These are phyloP conservation scores for Sciurus vulgaris DNA, from an alignment of 2,797 vertebrate genomes.

Conservation along the genomic window DNA sequence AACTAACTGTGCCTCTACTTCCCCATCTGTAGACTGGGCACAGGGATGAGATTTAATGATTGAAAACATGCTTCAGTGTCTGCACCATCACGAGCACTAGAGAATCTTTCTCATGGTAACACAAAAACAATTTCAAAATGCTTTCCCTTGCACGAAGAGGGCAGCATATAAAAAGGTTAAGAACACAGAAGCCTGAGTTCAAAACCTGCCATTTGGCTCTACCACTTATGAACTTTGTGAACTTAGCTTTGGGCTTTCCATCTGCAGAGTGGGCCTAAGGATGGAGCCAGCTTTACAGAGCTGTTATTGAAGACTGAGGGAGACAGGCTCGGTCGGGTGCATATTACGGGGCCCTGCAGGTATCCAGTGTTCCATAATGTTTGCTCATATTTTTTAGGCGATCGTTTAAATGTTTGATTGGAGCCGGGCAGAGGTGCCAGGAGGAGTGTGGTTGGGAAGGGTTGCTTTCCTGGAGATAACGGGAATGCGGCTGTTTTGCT, in stretches of 20 bases:
- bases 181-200: neutral
- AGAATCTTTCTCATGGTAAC: neutral
- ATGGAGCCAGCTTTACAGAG: neutral
- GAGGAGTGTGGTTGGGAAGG: neutral
- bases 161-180: neutral
- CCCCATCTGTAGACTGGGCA: neutral
- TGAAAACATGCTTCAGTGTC: neutral
- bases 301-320: neutral
- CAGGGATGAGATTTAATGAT: neutral
- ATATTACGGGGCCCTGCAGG: neutral
- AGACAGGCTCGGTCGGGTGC: neutral
- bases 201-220: neutral
- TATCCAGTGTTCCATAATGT: neutral
- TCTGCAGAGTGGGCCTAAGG: neutral
- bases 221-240: neutral
- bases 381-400: neutral
- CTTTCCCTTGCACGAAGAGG: neutral
- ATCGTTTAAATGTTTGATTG: constrained; percentile 37
- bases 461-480: neutral
- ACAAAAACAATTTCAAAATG: neutral
- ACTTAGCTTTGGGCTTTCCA: neutral
- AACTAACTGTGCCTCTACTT: neutral
- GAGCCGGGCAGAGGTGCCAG: neutral
- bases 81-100: no score
- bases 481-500: constrained; percentile 69